A percentile compares a stretch with the other conserved stretches of the same genome.
Conservation (phyloP, 64 coral and sea anemone genomes). For the Dendrophyllia cribrosa region DNA sequence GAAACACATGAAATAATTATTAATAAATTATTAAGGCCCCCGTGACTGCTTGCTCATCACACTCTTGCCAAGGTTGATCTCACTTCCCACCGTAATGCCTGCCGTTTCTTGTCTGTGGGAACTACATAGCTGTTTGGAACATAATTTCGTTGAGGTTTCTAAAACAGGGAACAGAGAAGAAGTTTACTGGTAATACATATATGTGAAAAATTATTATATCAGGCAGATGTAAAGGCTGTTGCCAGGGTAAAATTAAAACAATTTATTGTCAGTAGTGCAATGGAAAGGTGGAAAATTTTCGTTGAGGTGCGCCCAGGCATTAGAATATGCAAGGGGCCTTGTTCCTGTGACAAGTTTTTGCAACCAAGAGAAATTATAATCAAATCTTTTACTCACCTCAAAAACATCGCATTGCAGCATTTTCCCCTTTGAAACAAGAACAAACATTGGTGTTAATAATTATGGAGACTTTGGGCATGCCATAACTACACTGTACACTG, state of each 20-base stretch:
- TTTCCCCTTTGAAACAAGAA: slow-evolving; percentile 51
- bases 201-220: no score
- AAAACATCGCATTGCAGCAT: slow-evolving; percentile 94
- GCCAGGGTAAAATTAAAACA: background rate
- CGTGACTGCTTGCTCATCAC: background rate
- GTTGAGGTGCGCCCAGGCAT: no score
- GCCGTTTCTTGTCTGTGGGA: slow-evolving; percentile 95
- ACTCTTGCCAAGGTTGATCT: slow-evolving; percentile 79
- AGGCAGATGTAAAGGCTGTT: no score
- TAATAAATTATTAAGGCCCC: background rate
- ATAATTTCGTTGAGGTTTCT: slow-evolving; percentile 84
- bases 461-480: background rate
- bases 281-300: background rate
- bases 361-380: no score
- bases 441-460: background rate
- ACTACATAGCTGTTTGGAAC: slow-evolving; percentile 94
- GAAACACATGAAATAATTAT: background rate
- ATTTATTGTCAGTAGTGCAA: background rate
- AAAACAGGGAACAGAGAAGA: background rate
- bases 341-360: no score
- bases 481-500: no score
- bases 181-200: background rate
- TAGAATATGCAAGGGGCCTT: no score
- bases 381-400: slow-evolving; percentile 54
- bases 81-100: slow-evolving; percentile 94